A percentile compares a stretch with the other conserved stretches of the same genome.
These are phyloP conservation scores for Hozukius guyotensis DNA, from an alignment of 2,797 vertebrate species.

Conservation along the genomic window DNA sequence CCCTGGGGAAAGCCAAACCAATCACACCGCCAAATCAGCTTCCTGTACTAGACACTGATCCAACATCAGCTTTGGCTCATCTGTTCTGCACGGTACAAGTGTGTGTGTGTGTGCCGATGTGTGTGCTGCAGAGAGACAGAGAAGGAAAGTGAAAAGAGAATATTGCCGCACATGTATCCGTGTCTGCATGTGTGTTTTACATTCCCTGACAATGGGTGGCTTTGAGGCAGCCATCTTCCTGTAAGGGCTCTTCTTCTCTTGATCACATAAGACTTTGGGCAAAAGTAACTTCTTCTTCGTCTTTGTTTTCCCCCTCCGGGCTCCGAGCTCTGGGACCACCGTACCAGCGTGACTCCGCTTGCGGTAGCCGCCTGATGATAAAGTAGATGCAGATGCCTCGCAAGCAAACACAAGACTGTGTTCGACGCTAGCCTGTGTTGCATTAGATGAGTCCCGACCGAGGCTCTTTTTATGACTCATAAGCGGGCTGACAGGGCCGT, in stretches of 20 bases:
- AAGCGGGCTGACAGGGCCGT: slow-evolving; percentile 57
- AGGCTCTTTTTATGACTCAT: slow-evolving; percentile 61
- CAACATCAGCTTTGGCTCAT: slow-evolving; percentile 74
- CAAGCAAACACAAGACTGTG: slow-evolving; percentile 63
- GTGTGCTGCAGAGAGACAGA: slow-evolving; percentile 12
- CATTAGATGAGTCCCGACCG: slow-evolving; percentile 70
- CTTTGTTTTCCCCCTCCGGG: slow-evolving; percentile 55
- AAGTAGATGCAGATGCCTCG: slow-evolving; percentile 80
- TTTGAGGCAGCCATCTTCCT: slow-evolving; percentile 67
- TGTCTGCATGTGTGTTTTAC: slow-evolving; percentile 61
- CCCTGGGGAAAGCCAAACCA: slow-evolving; percentile 82
- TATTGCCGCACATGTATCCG: slow-evolving; percentile 28
- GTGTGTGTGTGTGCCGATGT: slow-evolving; percentile 16
- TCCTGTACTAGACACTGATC: slow-evolving; percentile 75
- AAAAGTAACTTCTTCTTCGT: slow-evolving; percentile 34
- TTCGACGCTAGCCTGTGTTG: slow-evolving; percentile 62
- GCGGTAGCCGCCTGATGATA: slow-evolving; percentile 75
- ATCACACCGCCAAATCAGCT: slow-evolving; percentile 89
- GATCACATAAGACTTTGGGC: slow-evolving; percentile 63
- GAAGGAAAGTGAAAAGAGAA: slow-evolving; percentile 36
- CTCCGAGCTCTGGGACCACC: slow-evolving; percentile 55
- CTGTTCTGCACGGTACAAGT: slow-evolving; percentile 50
- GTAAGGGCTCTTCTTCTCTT: slow-evolving; percentile 37
- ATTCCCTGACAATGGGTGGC: slow-evolving; percentile 60
- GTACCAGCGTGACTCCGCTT: slow-evolving; percentile 63